Evolutionary conservation across 2,797 vertebrate species (phyloP).

Genomic region (Coendou prehensilis): DNA sequence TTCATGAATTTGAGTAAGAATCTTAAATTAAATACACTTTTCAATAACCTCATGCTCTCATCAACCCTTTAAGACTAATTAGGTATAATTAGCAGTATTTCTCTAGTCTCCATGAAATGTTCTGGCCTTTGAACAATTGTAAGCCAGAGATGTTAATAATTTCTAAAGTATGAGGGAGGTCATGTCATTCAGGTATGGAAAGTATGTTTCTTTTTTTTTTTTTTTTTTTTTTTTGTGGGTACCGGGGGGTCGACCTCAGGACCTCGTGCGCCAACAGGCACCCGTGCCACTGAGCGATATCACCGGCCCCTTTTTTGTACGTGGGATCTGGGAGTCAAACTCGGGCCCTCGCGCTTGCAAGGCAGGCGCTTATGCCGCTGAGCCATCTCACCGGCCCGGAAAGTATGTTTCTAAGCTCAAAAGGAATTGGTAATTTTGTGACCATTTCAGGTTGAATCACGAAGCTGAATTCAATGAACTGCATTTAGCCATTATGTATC

Average conservation of each 20-base stretch:
- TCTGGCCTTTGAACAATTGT: constrained; percentile 60
- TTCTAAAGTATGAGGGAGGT: constrained; percentile 37
- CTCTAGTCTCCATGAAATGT: constrained; percentile 61
- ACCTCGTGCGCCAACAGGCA: too few species aligned
- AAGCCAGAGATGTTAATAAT: constrained; percentile 46
- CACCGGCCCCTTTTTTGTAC: too few species aligned
- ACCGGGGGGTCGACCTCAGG: too few species aligned
- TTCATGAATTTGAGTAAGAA: constrained; percentile 50
- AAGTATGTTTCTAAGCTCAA: background rate
- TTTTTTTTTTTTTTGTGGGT: too few species aligned
- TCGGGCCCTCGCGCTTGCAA: too few species aligned
- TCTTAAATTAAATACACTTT: constrained; percentile 67
- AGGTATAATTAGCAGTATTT: constrained; percentile 57
- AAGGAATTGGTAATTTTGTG: background rate
- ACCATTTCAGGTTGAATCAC: background rate
- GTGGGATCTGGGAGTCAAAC: too few species aligned
- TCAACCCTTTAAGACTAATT: constrained; percentile 60
- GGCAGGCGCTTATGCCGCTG: too few species aligned
- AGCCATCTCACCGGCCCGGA: too few species aligned
- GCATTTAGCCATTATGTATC: background rate
- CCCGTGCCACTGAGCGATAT: too few species aligned
- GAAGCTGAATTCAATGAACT: background rate
- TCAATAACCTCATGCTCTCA: constrained; percentile 36
- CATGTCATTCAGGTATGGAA: constrained; percentile 9
- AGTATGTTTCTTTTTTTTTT: too few species aligned